A percentile compares a stretch with the other conserved stretches of the same genome.
Conservation (phyloP, 2,113 vertebrate genomes). For the Zosterops pallidus region DNA sequence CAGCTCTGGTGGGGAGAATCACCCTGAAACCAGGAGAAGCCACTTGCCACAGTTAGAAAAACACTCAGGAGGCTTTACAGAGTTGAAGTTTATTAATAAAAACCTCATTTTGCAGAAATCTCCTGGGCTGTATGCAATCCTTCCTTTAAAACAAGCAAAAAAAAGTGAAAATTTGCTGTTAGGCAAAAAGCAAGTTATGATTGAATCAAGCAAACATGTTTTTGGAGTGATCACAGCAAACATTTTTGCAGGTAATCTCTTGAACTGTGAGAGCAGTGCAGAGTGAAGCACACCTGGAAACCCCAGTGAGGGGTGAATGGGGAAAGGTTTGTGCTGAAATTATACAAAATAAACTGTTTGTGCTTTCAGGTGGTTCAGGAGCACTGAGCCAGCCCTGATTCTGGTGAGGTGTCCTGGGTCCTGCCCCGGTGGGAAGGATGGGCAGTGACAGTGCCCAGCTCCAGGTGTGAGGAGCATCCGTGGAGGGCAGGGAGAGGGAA, state of each 20-base stretch:
- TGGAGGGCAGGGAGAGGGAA: too few relatives aligned
- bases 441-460: not conserved
- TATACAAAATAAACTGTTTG: not conserved
- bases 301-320: not conserved
- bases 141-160: not conserved
- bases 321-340: not conserved
- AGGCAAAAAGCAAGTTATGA: not conserved
- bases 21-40: not conserved
- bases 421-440: not conserved
- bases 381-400: not conserved
- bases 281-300: not conserved
- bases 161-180: not conserved
- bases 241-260: not conserved
- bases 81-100: not conserved
- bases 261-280: not conserved
- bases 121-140: not conserved
- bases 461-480: too few relatives aligned
- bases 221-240: not conserved
- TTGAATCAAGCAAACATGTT: not conserved
- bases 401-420: not conserved
- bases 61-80: fast-evolving
- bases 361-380: not conserved
- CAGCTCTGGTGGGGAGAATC: not conserved
- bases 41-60: not conserved
- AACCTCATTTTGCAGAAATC: not conserved